Evolutionary conservation across 2,797 vertebrate species (phyloP).

Genomic region (Loriculus beryllinus): DNA sequence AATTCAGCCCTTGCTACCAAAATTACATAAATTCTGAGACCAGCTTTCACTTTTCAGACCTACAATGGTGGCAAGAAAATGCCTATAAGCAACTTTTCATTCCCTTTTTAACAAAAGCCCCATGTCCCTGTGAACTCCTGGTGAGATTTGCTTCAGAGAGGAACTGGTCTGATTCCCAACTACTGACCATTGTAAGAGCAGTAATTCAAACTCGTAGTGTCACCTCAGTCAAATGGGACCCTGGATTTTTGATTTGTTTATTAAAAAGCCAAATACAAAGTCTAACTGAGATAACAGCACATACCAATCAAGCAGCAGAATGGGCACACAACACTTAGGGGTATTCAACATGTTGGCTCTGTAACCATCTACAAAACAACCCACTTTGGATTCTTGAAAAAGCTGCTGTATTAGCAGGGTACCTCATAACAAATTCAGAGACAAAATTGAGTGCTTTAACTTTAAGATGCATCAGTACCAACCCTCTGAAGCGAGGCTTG

Average conservation of each 20-base stretch:
- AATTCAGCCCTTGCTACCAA: not conserved
- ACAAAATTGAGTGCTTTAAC: not conserved
- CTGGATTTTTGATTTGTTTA: not conserved
- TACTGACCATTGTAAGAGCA: not conserved
- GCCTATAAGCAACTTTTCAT: not conserved
- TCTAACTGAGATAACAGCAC: not conserved
- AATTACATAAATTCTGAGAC: conserved; percentile 9
- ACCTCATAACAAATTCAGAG: not conserved
- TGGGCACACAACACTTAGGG: not conserved
- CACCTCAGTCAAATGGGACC: not conserved
- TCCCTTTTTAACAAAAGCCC: not conserved
- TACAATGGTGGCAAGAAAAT: not conserved
- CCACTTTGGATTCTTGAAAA: not conserved
- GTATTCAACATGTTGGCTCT: not conserved
- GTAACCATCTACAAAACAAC: not conserved
- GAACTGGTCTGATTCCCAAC: not conserved
- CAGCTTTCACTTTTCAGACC: not conserved
- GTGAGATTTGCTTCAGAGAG: not conserved
- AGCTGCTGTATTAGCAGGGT: not conserved
- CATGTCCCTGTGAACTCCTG: not conserved
- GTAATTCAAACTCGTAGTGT: not conserved
- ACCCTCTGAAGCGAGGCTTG: not conserved
- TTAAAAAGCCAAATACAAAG: not conserved
- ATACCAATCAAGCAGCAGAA: not conserved
- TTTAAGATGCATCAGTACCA: not conserved